phyloP scores from a whole-genome alignment of 2,888 invertebrate species.

The Melanostoma scalare region DNA sequence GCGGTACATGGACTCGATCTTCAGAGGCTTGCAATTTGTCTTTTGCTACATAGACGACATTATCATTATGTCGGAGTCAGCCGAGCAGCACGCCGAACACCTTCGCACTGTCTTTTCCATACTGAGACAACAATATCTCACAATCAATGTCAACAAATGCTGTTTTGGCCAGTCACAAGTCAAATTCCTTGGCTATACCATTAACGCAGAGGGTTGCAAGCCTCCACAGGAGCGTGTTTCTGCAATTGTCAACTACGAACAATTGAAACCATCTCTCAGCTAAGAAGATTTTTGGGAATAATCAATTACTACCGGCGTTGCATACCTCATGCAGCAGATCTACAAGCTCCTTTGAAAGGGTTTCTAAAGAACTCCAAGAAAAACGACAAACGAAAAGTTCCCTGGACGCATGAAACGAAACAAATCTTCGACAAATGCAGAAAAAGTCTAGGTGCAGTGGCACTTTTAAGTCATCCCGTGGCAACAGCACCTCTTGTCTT shows the following conservation, averaged over 20 bases:
- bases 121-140: conserved; percentile 70
- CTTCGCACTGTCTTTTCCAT: conserved; percentile 67
- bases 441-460: conserved; percentile 2
- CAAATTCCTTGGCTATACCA: conserved; percentile 21
- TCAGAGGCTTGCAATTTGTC: conserved; percentile 73
- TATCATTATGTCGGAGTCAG: conserved; percentile 71
- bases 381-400: conserved; percentile 15
- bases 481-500: background rate
- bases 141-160: conserved; percentile 72
- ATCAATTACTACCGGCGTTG: conserved; percentile 48
- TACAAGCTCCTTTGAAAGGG: conserved; percentile 30
- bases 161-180: conserved; percentile 54
- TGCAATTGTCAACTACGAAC: conserved; percentile 45
- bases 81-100: conserved; percentile 70
- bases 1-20: conserved; percentile 76
- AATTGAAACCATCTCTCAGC: conserved; percentile 36
- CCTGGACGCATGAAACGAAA: conserved; percentile 15
- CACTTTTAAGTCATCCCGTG: background rate
- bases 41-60: conserved; percentile 77
- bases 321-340: conserved; percentile 23
- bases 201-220: conserved; percentile 18
- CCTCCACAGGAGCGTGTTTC: conserved; percentile 12
- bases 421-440: conserved; percentile 5
- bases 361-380: conserved; percentile 16
- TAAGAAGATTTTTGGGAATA: conserved; percentile 61